These are phyloP conservation scores for Osmerus mordax DNA, from an alignment of 2,113 vertebrate species.

Conservation along the genomic window DNA sequence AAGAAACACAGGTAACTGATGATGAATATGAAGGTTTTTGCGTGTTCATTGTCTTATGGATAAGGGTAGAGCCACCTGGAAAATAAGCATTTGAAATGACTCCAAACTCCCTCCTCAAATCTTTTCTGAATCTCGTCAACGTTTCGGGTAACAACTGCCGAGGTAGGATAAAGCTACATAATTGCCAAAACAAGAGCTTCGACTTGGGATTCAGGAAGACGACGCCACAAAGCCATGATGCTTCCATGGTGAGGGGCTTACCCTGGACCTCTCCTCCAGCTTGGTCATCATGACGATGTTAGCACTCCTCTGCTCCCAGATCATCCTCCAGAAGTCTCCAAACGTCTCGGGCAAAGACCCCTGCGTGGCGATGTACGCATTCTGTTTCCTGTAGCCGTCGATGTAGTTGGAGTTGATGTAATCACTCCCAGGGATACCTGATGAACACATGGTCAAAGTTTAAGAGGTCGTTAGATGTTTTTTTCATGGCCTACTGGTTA, in stretches of 20 bases:
- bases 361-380: constrained; percentile 96
- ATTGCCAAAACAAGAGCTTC: too few relatives aligned
- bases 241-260: constrained; percentile 59
- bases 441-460: constrained; percentile 17
- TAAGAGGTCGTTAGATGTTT: not conserved
- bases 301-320: constrained; percentile 97
- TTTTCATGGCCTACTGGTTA: not conserved
- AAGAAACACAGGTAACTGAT: not conserved
- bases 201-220: too few relatives aligned
- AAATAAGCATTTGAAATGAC: too few relatives aligned
- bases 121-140: too few relatives aligned
- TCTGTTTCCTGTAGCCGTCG: constrained; percentile 98
- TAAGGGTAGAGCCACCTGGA: too few relatives aligned
- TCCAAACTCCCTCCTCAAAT: too few relatives aligned
- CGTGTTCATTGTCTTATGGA: too few relatives aligned
- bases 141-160: too few relatives aligned
- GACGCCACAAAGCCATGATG: too few relatives aligned
- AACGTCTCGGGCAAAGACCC: constrained; percentile 94
- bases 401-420: constrained; percentile 98
- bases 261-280: constrained; percentile 94
- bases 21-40: too few relatives aligned
- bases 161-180: too few relatives aligned
- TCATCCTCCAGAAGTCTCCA: constrained; percentile 99
- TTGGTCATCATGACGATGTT: constrained; percentile 99
- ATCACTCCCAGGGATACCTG: constrained; percentile 96